A percentile compares a stretch with the other conserved stretches of the same genome.
Evolutionary conservation across 1,140 invertebrate species (phyloP).

Genomic region (Latrodectus geometricus): DNA sequence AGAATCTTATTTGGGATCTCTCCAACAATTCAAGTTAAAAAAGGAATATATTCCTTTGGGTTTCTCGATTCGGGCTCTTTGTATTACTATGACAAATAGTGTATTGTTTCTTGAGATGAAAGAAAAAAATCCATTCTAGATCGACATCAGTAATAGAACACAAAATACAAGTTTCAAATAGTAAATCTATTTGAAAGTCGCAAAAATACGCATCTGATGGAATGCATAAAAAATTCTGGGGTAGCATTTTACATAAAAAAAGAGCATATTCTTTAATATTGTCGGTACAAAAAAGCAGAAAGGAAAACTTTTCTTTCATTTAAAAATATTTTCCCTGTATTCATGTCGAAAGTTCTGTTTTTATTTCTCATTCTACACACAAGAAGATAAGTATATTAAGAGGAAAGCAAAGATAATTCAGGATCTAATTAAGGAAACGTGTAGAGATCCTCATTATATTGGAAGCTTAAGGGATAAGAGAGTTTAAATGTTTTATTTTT

Average conservation of each 20-base stretch:
- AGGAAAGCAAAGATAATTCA: no score
- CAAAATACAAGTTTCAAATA: slow-evolving; percentile 4
- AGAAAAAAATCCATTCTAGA: not conserved
- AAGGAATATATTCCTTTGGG: not conserved
- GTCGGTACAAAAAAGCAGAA: not conserved
- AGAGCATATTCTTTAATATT: not conserved
- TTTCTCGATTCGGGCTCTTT: not conserved
- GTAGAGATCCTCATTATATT: no score
- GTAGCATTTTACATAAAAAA: not conserved
- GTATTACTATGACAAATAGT: slow-evolving; percentile 20
- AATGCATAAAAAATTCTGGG: slow-evolving; percentile 23
- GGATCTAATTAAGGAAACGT: no score
- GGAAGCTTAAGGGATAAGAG: no score
- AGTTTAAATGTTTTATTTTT: no score
- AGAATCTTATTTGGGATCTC: slow-evolving; percentile 12
- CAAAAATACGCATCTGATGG: slow-evolving; percentile 6
- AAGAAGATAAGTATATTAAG: no score
- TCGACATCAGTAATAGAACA: not conserved
- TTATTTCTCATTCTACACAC: no score
- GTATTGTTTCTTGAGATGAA: not conserved
- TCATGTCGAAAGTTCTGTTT: no score
- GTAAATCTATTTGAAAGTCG: slow-evolving; percentile 5
- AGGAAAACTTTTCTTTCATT: not conserved
- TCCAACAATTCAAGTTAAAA: slow-evolving; percentile 13
- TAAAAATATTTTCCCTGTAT: no score